Evolutionary conservation across 2,888 invertebrate genomes (phyloP).

Genomic region (Agonopterix alstromeriana): DNA sequence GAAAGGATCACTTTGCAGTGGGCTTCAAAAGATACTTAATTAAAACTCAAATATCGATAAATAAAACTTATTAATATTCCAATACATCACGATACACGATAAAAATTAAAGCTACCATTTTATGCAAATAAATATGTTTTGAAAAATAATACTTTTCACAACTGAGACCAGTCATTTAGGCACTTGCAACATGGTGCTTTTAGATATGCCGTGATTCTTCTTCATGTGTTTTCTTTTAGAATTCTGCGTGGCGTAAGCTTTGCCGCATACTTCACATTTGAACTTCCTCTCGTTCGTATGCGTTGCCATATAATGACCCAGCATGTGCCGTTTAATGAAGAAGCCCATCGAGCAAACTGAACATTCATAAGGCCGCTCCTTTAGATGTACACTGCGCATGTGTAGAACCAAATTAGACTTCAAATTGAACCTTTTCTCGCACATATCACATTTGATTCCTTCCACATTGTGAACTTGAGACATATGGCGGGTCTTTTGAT

Average conservation of each 20-base stretch:
- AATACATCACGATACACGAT: too few species aligned
- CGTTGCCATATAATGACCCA: constrained; percentile 65
- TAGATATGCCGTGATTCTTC: constrained; percentile 54
- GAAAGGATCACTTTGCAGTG: too few species aligned
- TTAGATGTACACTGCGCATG: constrained; percentile 59
- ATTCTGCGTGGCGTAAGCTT: constrained; percentile 68
- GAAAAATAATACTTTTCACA: background rate
- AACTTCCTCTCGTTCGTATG: constrained; percentile 72
- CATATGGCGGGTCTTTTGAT: constrained; percentile 66
- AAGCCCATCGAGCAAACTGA: constrained; percentile 66
- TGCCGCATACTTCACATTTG: constrained; percentile 78
- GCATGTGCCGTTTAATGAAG: constrained; percentile 62
- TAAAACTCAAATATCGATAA: too few species aligned
- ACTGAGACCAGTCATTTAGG: constrained; percentile 14
- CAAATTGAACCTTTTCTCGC: constrained; percentile 63
- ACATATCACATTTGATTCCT: constrained; percentile 59
- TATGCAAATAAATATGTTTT: too few species aligned
- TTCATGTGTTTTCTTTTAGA: constrained; percentile 63
- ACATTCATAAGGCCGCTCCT: constrained; percentile 61
- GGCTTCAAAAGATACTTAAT: too few species aligned
- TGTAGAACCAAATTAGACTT: constrained; percentile 59
- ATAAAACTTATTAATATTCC: too few species aligned
- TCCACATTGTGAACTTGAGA: constrained; percentile 60
- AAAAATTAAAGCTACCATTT: too few species aligned
- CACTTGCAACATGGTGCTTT: constrained; percentile 16